phyloP scores from a whole-genome alignment of 2,888 invertebrate genomes.

The Pelosia muscerda region DNA sequence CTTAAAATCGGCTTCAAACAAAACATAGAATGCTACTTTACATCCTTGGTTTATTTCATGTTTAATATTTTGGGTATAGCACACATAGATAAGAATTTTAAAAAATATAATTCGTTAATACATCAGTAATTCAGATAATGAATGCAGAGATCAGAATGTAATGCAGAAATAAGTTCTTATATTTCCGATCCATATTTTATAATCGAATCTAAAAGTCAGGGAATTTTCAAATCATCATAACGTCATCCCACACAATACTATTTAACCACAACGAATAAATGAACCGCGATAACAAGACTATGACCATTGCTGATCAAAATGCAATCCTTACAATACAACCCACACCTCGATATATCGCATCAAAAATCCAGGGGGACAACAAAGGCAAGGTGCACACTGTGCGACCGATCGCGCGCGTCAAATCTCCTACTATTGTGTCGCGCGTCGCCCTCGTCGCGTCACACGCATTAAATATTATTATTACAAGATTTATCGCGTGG shows the following conservation, averaged over 20 bases:
- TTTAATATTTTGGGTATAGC: too few species aligned
- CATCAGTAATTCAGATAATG: too few species aligned
- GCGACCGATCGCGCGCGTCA: conserved; percentile 71
- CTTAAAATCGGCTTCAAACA: neutral
- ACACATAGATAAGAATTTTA: too few species aligned
- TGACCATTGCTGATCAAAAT: conserved; percentile 54
- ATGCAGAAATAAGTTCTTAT: neutral
- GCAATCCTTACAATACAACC: conserved; percentile 51
- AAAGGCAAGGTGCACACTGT: conserved; percentile 76
- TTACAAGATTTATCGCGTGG: conserved; percentile 84
- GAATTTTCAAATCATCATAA: conserved; percentile 1
- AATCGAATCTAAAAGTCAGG: conserved; percentile 16
- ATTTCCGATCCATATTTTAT: neutral
- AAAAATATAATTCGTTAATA: neutral
- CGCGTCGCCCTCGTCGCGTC: conserved; percentile 61
- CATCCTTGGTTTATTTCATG: too few species aligned
- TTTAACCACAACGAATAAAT: conserved; percentile 20
- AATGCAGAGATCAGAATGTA: too few species aligned
- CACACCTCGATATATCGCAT: conserved; percentile 57
- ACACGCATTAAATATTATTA: conserved; percentile 80
- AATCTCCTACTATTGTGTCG: conserved; percentile 59
- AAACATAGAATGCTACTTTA: too few species aligned
- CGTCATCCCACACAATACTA: conserved; percentile 13
- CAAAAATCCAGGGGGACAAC: conserved; percentile 54
- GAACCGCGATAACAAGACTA: conserved; percentile 39